These are phyloP conservation scores for Cephalophus harveyi DNA, from an alignment of 2,113 vertebrate species.

Conservation along the genomic window DNA sequence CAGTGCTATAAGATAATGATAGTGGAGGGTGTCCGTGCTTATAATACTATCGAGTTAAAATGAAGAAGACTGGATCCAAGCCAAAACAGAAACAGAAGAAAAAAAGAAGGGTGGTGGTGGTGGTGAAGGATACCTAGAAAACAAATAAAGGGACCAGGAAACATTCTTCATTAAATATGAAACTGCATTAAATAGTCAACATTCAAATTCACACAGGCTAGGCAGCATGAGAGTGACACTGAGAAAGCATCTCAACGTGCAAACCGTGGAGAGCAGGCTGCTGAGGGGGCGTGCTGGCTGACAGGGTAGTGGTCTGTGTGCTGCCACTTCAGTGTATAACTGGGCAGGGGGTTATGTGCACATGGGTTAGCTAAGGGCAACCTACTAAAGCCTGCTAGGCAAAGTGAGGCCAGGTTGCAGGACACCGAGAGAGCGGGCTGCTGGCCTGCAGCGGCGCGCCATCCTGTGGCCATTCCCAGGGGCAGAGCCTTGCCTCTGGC, in stretches of 20 bases:
- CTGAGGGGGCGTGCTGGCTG: constrained; percentile 2
- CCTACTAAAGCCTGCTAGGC: constrained; percentile 3
- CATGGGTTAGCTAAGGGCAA: background rate
- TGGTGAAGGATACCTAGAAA: constrained; percentile 36
- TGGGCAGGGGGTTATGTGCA: constrained; percentile 26
- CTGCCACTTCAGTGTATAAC: constrained; percentile 24
- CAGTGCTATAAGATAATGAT: constrained; percentile 66
- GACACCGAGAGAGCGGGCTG: background rate
- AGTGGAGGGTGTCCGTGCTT: constrained; percentile 67
- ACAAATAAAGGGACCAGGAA: constrained; percentile 42
- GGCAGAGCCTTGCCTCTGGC: background rate
- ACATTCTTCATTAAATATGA: constrained; percentile 70
- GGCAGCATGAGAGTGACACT: constrained; percentile 54
- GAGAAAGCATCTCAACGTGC: constrained; percentile 16
- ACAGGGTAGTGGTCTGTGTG: constrained; percentile 33
- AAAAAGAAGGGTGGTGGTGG: background rate
- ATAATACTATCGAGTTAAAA: constrained; percentile 62
- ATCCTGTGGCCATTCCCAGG: background rate
- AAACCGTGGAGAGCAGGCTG: background rate
- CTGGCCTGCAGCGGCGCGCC: constrained; percentile 29
- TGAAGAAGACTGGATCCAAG: constrained; percentile 68
- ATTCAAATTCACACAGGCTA: constrained; percentile 68
- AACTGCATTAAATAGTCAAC: constrained; percentile 66
- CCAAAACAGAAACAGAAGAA: constrained; percentile 30
- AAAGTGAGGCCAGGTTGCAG: constrained; percentile 36